phyloP scores from a whole-genome alignment of 2,888 invertebrate genomes.

The Podotricha telesiphe region DNA sequence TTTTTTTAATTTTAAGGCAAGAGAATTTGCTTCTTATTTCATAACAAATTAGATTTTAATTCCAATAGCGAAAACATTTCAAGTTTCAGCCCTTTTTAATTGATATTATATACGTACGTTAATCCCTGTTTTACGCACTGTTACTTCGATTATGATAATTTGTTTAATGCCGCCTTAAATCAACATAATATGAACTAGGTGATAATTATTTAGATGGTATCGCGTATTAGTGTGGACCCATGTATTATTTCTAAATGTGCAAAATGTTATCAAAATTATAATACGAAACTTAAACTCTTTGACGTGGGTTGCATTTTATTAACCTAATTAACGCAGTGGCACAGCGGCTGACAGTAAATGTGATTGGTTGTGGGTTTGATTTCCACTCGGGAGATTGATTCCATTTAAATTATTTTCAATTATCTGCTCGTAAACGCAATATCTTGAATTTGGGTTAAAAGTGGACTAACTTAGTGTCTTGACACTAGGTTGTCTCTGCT shows the following conservation, averaged over 20 bases:
- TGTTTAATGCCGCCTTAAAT: constrained; percentile 63
- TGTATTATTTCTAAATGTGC: background rate
- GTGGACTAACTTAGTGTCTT: too few species aligned
- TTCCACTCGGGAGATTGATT: too few species aligned
- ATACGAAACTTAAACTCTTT: background rate
- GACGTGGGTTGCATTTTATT: background rate
- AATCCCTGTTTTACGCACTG: constrained; percentile 56
- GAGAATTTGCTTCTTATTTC: constrained; percentile 20
- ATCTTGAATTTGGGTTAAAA: too few species aligned
- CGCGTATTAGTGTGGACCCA: constrained; percentile 4
- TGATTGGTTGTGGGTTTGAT: too few species aligned
- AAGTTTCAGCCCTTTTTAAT: constrained; percentile 39
- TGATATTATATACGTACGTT: constrained; percentile 39
- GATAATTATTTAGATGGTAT: constrained; percentile 11
- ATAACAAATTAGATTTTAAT: background rate
- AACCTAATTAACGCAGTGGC: background rate
- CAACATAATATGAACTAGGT: constrained; percentile 50
- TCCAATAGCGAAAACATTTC: background rate
- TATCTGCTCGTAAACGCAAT: too few species aligned
- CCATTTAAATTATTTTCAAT: too few species aligned
- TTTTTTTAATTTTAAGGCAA: background rate
- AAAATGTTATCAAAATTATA: background rate
- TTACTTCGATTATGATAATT: constrained; percentile 71
- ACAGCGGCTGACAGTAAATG: too few species aligned
- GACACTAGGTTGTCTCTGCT: too few species aligned